Base-by-base conservation (phyloP, 2,888 invertebrate species). In the Cheiracanthium punctorium region DNA sequence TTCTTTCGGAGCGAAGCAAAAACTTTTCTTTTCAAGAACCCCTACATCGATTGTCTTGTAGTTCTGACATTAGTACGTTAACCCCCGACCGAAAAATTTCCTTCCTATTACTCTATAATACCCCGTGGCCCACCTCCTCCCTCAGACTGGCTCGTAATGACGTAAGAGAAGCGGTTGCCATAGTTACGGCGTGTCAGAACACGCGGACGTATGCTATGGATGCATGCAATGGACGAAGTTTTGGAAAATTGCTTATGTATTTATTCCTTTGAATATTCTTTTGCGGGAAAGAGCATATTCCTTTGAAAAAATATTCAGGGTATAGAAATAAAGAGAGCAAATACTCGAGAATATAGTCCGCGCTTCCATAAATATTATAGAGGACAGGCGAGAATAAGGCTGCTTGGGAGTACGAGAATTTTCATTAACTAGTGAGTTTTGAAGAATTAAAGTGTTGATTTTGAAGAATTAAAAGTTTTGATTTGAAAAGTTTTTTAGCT, bases 81-180 rank as follows among this genome's bases (percentile, higher is more conserved):
- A 24, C 29, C 29, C 1, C 64, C 64, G 64, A 64, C 29, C 64
- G 29, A 64, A 28, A 29, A 28, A 64, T 64, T 64, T 28, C 8
- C 28, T 10, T 28, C 28, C 5, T 64, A 64, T 64, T 64, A 24
- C 29, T 64, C 2, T 28, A 29, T 29, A 64, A 0, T 0, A 29
- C 10, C 10, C 28, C 64, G 10, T 28, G 24, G 28, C 5, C 7
- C 29, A 5, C 28, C 14, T 12, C 28, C 14, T 4, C 17, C 52
- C 1, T 20, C 1, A 0, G n/a, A 52, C n/a, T 52, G 24, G n/a
- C 52, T 28, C 28, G 0, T 71, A 80, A 73, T 74, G 74, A 74
- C 81, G 74, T 20, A 43, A 24, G 29, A 17, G 69, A 74, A 52
- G 81, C 58, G 74, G 81, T 81, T 52, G 37, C 69, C 69, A 74